Conservation (phyloP, 2,113 vertebrate genomes). For the Pontoporia blainvillei region DNA sequence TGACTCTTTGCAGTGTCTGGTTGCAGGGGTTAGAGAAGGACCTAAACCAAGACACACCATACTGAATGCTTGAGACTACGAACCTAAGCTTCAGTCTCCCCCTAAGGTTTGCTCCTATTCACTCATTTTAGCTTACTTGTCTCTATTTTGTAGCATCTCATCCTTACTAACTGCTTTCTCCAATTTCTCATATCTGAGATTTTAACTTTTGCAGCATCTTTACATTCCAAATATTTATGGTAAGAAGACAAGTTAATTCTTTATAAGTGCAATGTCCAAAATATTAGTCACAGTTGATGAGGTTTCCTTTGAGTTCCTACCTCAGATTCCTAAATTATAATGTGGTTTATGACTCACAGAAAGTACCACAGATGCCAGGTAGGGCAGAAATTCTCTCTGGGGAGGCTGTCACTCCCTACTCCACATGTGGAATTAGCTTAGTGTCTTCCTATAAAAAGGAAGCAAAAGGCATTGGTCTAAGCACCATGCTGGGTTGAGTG, state of each 20-base stretch:
- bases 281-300: slow-evolving; percentile 62
- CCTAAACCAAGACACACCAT: neutral
- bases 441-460: neutral
- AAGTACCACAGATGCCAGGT: neutral
- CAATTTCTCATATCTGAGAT: neutral
- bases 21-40: neutral
- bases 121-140: neutral
- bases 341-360: slow-evolving; percentile 44
- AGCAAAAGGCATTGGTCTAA: neutral
- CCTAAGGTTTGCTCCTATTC: neutral
- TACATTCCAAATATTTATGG: neutral
- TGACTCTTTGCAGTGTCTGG: neutral
- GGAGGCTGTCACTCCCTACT: neutral
- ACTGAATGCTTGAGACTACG: neutral
- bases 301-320: slow-evolving; percentile 28
- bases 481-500: neutral
- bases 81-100: neutral
- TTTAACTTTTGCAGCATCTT: neutral
- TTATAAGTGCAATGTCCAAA: slow-evolving; percentile 56
- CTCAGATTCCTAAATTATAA: slow-evolving; percentile 55
- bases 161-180: neutral
- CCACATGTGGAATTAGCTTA: neutral
- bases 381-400: neutral
- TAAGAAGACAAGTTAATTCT: slow-evolving; percentile 25
- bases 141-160: neutral